Evolutionary conservation across 2,113 vertebrate genomes (phyloP).

Genomic region (Lepus americanus): DNA sequence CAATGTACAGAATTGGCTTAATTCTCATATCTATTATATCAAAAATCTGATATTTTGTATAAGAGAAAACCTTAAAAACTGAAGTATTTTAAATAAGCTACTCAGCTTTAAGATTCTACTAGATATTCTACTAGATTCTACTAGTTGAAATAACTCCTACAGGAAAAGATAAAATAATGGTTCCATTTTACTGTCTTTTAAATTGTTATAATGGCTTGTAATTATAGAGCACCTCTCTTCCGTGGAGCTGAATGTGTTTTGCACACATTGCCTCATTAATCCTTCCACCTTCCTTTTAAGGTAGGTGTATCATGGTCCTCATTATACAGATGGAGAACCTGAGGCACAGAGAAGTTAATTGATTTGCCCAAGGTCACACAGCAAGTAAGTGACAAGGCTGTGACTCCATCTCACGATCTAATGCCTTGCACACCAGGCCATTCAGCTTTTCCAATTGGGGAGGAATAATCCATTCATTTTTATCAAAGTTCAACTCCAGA

Average conservation of each 20-base stretch:
- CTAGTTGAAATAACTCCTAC: constrained; percentile 57
- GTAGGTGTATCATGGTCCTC: constrained; percentile 70
- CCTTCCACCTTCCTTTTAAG: constrained; percentile 68
- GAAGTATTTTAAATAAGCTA: constrained; percentile 64
- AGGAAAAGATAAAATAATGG: constrained; percentile 70
- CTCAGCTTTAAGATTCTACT: constrained; percentile 26
- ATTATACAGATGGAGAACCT: constrained; percentile 81
- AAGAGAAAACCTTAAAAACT: constrained; percentile 62
- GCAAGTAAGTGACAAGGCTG: constrained; percentile 69
- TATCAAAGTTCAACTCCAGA: constrained; percentile 77
- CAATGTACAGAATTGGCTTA: constrained; percentile 12
- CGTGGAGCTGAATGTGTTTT: constrained; percentile 72
- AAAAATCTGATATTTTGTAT: constrained; percentile 64
- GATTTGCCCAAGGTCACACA: constrained; percentile 83
- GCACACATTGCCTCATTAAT: constrained; percentile 78
- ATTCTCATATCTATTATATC: constrained; percentile 48
- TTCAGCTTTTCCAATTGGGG: constrained; percentile 63
- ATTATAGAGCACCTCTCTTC: constrained; percentile 75
- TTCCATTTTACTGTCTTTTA: constrained; percentile 73
- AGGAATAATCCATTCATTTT: constrained; percentile 78
- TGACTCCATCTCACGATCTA: constrained; percentile 72
- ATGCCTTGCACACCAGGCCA: constrained; percentile 63
- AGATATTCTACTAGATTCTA: no score
- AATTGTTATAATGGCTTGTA: constrained; percentile 77
- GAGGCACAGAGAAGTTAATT: constrained; percentile 85